These are phyloP conservation scores for Pogonognathellus flavescens DNA, from an alignment of 1,140 invertebrate genomes.

Conservation along the genomic window DNA sequence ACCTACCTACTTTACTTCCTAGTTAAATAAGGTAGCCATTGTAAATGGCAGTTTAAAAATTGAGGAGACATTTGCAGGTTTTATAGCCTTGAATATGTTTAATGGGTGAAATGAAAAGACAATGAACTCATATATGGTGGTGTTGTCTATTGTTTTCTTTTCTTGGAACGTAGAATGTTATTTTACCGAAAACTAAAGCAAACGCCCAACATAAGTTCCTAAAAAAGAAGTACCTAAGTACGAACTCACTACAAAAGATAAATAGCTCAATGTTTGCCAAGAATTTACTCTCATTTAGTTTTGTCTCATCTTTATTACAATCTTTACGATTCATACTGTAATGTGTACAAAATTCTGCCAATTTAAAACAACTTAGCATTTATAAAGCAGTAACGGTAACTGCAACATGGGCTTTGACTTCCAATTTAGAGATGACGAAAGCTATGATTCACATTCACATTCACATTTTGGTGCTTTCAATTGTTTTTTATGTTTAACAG, in stretches of 20 bases:
- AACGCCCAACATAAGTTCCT: background rate
- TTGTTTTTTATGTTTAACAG: background rate
- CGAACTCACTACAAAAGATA: background rate
- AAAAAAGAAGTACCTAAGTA: background rate
- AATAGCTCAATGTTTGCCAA: slow-evolving; percentile 4
- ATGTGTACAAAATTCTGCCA: background rate
- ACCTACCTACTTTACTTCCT: no score
- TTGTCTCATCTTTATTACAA: background rate
- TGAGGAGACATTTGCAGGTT: no score
- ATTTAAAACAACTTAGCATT: background rate
- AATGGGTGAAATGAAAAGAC: background rate
- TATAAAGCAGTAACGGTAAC: background rate
- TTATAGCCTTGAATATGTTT: no score
- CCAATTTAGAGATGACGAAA: background rate
- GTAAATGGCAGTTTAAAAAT: no score
- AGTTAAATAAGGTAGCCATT: no score
- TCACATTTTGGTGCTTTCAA: background rate
- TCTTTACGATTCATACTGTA: background rate
- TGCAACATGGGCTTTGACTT: background rate
- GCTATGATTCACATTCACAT: background rate
- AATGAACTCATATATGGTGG: background rate
- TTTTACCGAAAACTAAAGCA: background rate
- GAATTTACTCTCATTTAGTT: slow-evolving; percentile 23
- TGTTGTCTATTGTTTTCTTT: background rate
- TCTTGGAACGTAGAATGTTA: background rate